A percentile compares a stretch with the other conserved stretches of the same genome.
Conservation (phyloP, 2,888 invertebrate species). For the Terebella lapidaria region DNA sequence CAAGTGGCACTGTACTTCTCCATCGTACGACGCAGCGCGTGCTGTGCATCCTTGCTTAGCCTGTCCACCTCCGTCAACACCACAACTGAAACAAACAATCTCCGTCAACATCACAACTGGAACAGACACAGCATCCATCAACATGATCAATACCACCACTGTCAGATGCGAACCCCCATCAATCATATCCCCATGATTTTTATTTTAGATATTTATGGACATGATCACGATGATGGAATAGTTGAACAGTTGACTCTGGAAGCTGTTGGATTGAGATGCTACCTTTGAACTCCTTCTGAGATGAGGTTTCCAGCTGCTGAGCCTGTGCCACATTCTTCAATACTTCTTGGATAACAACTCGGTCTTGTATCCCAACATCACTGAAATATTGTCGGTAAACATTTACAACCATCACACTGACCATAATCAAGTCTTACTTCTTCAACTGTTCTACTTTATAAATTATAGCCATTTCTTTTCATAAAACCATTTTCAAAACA, state of each 20-base stretch:
- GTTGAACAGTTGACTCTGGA: too few species aligned
- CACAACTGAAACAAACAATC: slow-evolving; percentile 66
- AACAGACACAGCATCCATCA: slow-evolving; percentile 69
- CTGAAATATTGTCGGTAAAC: slow-evolving; percentile 57
- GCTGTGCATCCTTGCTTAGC: slow-evolving; percentile 94
- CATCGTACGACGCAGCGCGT: slow-evolving; percentile 96
- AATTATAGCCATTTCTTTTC: too few species aligned
- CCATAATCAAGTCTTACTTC: background rate
- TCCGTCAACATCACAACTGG: slow-evolving; percentile 88
- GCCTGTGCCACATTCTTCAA: slow-evolving; percentile 96
- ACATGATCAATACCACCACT: slow-evolving; percentile 56
- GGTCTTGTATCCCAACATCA: slow-evolving; percentile 90
- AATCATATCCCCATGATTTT: background rate
- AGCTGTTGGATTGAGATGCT: too few species aligned
- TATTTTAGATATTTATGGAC: background rate
- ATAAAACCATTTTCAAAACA: too few species aligned
- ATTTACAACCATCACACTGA: background rate
- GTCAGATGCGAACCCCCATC: background rate
- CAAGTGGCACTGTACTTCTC: slow-evolving; percentile 96
- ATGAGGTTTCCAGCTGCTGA: slow-evolving; percentile 79
- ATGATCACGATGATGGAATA: background rate
- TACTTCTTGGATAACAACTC: slow-evolving; percentile 93
- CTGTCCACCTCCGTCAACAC: slow-evolving; percentile 91
- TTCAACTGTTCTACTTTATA: too few species aligned
- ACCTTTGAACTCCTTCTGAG: slow-evolving; percentile 90